phyloP scores from a whole-genome alignment of 1,140 invertebrate species.

The Littorina saxatilis region DNA sequence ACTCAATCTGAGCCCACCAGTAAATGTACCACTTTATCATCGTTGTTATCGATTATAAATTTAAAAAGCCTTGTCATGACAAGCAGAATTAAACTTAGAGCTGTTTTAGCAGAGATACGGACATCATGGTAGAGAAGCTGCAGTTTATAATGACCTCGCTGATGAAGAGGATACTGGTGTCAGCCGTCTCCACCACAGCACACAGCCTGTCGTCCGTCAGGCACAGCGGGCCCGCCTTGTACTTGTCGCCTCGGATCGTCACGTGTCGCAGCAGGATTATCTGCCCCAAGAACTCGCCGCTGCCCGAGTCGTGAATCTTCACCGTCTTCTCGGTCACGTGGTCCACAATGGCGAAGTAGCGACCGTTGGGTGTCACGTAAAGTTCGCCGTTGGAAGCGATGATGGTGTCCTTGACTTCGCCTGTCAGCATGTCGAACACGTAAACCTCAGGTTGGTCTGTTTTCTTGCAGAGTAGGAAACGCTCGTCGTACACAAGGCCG shows the following conservation, averaged over 20 bases:
- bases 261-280: slow-evolving; percentile 71
- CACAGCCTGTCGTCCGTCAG: slow-evolving; percentile 66
- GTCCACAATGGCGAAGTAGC: slow-evolving; percentile 69
- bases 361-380: slow-evolving; percentile 66
- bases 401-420: slow-evolving; percentile 59
- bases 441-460: slow-evolving; percentile 58
- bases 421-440: slow-evolving; percentile 65
- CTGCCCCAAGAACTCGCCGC: slow-evolving; percentile 69
- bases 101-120: too few relatives aligned
- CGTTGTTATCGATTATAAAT: too few relatives aligned
- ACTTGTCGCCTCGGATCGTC: slow-evolving; percentile 62
- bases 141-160: slow-evolving; percentile 49
- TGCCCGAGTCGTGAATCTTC: slow-evolving; percentile 69
- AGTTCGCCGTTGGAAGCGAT: slow-evolving; percentile 69
- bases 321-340: slow-evolving; percentile 70
- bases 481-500: slow-evolving; percentile 53
- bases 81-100: too few relatives aligned
- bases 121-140: too few relatives aligned
- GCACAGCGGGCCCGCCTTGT: slow-evolving; percentile 61
- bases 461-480: slow-evolving; percentile 61
- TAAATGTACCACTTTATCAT: too few relatives aligned
- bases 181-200: slow-evolving; percentile 65
- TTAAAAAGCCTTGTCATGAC: too few relatives aligned
- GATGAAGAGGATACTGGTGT: slow-evolving; percentile 70
- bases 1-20: too few relatives aligned